Conservation (phyloP, 2,113 vertebrate genomes). For the Sceloporus undulatus region DNA sequence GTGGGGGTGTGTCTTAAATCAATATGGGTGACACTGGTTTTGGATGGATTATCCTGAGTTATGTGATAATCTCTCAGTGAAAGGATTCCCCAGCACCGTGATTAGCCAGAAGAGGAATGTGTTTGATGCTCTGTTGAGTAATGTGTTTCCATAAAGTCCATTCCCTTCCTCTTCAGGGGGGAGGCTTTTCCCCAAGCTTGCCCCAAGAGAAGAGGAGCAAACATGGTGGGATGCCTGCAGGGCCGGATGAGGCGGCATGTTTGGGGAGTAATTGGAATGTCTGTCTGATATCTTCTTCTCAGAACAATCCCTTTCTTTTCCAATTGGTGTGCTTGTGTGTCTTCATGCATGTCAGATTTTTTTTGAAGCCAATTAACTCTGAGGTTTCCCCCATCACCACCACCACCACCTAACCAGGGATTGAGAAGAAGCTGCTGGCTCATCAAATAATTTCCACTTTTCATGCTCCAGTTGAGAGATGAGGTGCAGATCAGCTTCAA, state of each 20-base stretch:
- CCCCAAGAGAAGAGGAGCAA: background rate
- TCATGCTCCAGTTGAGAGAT: background rate
- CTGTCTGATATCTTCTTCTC: background rate
- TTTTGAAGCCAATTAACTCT: slow-evolving; percentile 25
- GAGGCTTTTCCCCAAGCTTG: background rate
- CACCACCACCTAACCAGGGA: fast-evolving
- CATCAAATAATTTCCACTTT: background rate
- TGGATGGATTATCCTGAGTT: background rate
- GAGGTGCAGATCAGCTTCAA: background rate
- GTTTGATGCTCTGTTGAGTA: background rate
- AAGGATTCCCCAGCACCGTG: background rate
- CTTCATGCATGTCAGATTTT: background rate
- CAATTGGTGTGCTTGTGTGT: no score
- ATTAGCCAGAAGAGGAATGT: background rate
- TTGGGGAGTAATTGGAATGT: background rate
- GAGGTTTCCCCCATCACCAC: background rate
- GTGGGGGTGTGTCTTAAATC: background rate
- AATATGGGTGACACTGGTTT: background rate
- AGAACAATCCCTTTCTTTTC: background rate
- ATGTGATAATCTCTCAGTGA: background rate
- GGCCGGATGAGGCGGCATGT: background rate
- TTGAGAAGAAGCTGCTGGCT: background rate
- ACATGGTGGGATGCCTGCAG: background rate
- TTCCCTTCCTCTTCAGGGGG: background rate
- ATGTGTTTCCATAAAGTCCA: background rate